Evolutionary conservation across 2,888 invertebrate species (phyloP).

Genomic region (Trilocha varians): DNA sequence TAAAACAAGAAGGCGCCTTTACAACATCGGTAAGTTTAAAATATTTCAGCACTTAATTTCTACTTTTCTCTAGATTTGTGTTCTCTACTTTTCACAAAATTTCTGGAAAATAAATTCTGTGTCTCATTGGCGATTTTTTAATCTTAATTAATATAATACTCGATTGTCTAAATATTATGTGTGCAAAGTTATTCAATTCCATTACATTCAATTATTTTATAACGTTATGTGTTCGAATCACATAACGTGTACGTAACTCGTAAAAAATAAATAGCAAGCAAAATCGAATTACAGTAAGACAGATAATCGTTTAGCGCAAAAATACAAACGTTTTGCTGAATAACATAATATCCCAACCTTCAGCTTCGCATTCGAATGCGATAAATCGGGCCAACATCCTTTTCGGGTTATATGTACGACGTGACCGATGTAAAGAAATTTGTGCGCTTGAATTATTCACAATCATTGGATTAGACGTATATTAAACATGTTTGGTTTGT

Average conservation of each 20-base stretch:
- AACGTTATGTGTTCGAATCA: too few species aligned
- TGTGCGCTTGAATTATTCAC: not conserved
- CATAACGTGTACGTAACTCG: too few species aligned
- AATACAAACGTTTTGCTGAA: not conserved
- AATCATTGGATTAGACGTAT: not conserved
- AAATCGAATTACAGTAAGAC: not conserved
- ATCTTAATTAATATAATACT: too few species aligned
- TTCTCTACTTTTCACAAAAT: too few species aligned
- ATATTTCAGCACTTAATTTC: not conserved
- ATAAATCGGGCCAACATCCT: not conserved
- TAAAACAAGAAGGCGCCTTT: slow-evolving; percentile 30
- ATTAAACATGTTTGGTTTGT: not conserved
- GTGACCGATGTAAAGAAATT: not conserved
- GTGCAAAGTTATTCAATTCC: too few species aligned
- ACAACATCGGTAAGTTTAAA: slow-evolving; percentile 43
- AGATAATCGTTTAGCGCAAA: not conserved
- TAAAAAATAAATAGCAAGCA: too few species aligned
- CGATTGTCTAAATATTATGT: too few species aligned
- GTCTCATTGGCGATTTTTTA: too few species aligned
- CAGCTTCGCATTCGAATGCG: not conserved
- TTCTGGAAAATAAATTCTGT: too few species aligned
- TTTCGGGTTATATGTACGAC: not conserved
- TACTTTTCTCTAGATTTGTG: too few species aligned
- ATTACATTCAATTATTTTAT: too few species aligned
- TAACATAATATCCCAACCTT: not conserved